A percentile compares a stretch with the other conserved stretches of the same genome.
Evolutionary conservation across 1,140 invertebrate species (phyloP).

Genomic region (Temnothorax nylanderi): DNA sequence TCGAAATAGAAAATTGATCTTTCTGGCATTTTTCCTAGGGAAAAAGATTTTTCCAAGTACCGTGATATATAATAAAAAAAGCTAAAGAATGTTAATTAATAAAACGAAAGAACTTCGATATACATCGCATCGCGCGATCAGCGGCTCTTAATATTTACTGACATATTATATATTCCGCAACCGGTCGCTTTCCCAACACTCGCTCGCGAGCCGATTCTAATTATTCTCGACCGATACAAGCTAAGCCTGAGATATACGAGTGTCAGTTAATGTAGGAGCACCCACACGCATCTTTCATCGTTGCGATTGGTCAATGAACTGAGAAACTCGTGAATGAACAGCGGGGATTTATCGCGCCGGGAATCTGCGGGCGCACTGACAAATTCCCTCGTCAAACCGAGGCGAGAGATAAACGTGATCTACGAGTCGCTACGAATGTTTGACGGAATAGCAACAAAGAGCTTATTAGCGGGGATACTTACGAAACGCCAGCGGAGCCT

Average conservation of each 20-base stretch:
- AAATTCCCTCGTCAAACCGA: slow-evolving; percentile 52
- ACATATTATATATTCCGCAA: slow-evolving; percentile 44
- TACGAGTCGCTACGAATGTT: slow-evolving; percentile 50
- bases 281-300: slow-evolving; percentile 58
- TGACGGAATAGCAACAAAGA: slow-evolving; percentile 71
- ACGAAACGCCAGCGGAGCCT: slow-evolving; percentile 68
- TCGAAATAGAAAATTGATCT: neutral
- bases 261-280: slow-evolving; percentile 50
- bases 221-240: slow-evolving; percentile 42
- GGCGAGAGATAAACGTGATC: slow-evolving; percentile 46
- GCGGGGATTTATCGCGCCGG: slow-evolving; percentile 57
- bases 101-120: slow-evolving; percentile 17
- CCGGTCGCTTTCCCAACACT: slow-evolving; percentile 45
- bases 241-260: slow-evolving; percentile 44
- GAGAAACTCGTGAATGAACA: slow-evolving; percentile 54
- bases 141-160: slow-evolving; percentile 18
- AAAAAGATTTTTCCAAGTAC: neutral
- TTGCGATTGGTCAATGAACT: slow-evolving; percentile 59
- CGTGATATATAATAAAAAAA: neutral
- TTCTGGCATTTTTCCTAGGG: neutral
- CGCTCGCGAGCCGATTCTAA: slow-evolving; percentile 50
- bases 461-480: slow-evolving; percentile 76
- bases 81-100: neutral
- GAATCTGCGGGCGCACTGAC: slow-evolving; percentile 55
- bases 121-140: slow-evolving; percentile 3